Evolutionary conservation across 1,140 invertebrate genomes (phyloP), one percentile per base, ranked within the genome.

Genomic region (Oreohelix idahoensis): DNA sequence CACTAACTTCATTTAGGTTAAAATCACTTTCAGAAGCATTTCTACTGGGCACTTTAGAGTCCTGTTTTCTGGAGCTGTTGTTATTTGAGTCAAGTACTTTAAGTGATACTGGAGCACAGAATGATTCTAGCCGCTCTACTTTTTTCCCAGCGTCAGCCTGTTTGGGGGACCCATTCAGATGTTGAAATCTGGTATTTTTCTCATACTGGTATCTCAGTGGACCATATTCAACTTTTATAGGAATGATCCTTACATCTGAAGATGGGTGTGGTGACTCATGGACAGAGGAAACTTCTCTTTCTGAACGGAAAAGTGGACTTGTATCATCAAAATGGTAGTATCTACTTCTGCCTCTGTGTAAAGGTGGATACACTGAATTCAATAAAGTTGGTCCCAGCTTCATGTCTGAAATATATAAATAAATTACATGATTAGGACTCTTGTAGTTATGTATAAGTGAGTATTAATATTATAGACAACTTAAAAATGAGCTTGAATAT

Each of bases 351-450:
- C 51, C 51, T 10, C 13, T 20, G 32, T 35, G 32, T 35, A n/a
- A n/a, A 5, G 69, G 32, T 10, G 69, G 69, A 71, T 15, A 71
- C 69, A 71, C 32, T 13, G 69, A 39, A 39, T 35, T 35, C 2
- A 71, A 39, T 35, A 71, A 1, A 15, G 13, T 39, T 4, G 69
- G 13, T 10, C 29, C 69, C 4, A 17, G 32, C 11, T 35, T n/a
- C 69, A 71, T 71, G 38, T 71, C 69, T 71, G 69, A 71, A 71
- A 71, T 11, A 71, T 20, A 58, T n/a, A n/a, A n/a, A n/a, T n/a
- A n/a, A n/a, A n/a, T n/a, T n/a, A n/a, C n/a, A n/a, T n/a, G n/a
- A n/a, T n/a, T n/a, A n/a, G n/a, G n/a, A n/a, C n/a, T n/a, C n/a
- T n/a, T n/a, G n/a, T n/a, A n/a, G n/a, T n/a, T n/a, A n/a, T n/a